A percentile compares a stretch with the other conserved stretches of the same genome.
phyloP scores from a whole-genome alignment of 2,113 vertebrate species.

The Mystacornis crossleyi region DNA sequence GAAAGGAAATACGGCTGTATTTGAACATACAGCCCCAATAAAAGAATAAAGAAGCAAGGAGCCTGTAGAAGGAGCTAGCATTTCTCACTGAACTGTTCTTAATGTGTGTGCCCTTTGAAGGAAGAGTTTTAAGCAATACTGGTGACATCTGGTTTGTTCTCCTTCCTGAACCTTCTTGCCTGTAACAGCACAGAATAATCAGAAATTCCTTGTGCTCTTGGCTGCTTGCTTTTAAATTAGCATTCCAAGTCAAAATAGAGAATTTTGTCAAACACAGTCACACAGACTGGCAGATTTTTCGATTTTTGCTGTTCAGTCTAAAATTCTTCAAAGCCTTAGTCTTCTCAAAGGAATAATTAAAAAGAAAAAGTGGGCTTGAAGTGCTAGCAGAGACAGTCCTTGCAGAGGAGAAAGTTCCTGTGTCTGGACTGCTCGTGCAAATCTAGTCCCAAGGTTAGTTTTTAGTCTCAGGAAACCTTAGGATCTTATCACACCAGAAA shows the following conservation, averaged over 20 bases:
- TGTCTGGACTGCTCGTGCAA: neutral
- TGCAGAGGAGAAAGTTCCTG: neutral
- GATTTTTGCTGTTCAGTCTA: neutral
- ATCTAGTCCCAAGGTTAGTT: neutral
- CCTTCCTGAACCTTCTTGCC: neutral
- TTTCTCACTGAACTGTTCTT: neutral
- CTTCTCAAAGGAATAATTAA: neutral
- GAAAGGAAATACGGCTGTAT: neutral
- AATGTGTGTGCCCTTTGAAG: neutral
- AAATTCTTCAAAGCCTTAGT: neutral
- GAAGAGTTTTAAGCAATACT: neutral
- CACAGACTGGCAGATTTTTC: neutral
- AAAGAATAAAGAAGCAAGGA: neutral
- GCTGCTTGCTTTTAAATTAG: constrained; percentile 14
- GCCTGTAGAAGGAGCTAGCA: neutral
- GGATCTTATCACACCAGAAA: neutral
- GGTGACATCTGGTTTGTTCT: neutral
- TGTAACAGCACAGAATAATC: neutral
- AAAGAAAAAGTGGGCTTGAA: neutral
- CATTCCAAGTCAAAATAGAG: neutral
- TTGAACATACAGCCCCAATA: neutral
- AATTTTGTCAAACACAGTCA: neutral
- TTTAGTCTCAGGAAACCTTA: neutral
- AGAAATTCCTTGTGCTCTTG: neutral
- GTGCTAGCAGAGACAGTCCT: neutral